These are phyloP conservation scores for Aphis craccivora DNA, from an alignment of 1,140 invertebrate genomes.

Conservation along the genomic window DNA sequence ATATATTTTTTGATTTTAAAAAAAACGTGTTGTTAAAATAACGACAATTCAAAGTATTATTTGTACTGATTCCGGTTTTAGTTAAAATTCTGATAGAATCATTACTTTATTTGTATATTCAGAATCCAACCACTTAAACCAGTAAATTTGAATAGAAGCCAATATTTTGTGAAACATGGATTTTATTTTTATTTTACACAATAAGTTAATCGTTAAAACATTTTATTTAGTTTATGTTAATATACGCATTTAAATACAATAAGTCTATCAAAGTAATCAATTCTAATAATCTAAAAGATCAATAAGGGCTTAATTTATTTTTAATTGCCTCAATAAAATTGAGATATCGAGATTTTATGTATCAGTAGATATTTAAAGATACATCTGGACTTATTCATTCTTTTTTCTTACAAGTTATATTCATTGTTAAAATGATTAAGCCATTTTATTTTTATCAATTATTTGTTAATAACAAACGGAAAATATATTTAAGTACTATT, in stretches of 20 bases:
- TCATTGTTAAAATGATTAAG: background rate
- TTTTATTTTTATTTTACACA: background rate
- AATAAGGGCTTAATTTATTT: background rate
- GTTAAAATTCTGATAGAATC: background rate
- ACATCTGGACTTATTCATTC: background rate
- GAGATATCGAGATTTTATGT: background rate
- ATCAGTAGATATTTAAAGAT: background rate
- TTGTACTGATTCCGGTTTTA: background rate
- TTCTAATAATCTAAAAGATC: background rate
- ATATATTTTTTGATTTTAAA: background rate
- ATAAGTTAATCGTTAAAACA: background rate
- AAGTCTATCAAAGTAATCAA: background rate
- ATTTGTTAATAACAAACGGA: background rate
- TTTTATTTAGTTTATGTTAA: background rate
- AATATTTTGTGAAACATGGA: background rate
- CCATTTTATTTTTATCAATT: background rate
- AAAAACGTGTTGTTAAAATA: background rate
- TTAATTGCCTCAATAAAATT: background rate
- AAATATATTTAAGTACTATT: background rate
- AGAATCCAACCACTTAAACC: background rate
- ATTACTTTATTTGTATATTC: background rate
- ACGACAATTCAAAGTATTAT: background rate
- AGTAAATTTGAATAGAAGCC: constrained; percentile 18
- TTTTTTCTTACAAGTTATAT: background rate
- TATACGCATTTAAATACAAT: background rate